Evolutionary conservation across 2,113 vertebrate genomes (phyloP), one percentile per base, ranked within the genome.

Genomic region (Lota lota): DNA sequence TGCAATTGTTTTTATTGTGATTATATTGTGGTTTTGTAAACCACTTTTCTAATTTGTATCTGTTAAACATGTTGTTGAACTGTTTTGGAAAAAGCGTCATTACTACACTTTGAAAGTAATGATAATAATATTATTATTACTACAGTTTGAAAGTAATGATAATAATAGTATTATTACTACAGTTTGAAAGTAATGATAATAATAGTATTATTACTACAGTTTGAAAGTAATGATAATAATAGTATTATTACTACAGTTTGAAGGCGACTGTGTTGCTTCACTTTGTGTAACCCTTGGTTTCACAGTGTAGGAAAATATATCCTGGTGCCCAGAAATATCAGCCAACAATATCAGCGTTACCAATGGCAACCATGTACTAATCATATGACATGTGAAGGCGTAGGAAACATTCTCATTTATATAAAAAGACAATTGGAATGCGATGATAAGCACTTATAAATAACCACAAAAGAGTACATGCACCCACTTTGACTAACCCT

Each of bases 281-380:
- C 15, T 54, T n/a, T n/a, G 6, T 54, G 4, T 54, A 54, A 54
- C 15, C 15, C 4, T 17, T 54, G 53, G 15, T n/a, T 16, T 12
- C 53, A 54, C 50, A 16, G 50, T 51, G 50, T 51, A 51, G 50
- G 50, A 57, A 33, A 51, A 67, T 67, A 77, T 57, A 68, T 70
- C 36, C 56, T 58, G 56, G 12, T 58, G 56, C 18, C 56, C 68
- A 74, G 73, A 53, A 60, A 54, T 78, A 36, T 40, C 63, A 75
- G 72, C 74, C 72, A 83, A 81, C 77, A 71, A 76, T 66, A 78
- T 18, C 12, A 80, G 67, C 74, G 66, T 69, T 88, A 82, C 65
- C 87, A 83, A 90, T 90, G 81, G 84, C 78, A 86, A 91, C 89
- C 66, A 61, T 61, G 72, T 78, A 66, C 83, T 81, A 70, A 72